These are phyloP conservation scores for Hyles lineata DNA, from an alignment of 2,888 invertebrate genomes.

Conservation along the genomic window DNA sequence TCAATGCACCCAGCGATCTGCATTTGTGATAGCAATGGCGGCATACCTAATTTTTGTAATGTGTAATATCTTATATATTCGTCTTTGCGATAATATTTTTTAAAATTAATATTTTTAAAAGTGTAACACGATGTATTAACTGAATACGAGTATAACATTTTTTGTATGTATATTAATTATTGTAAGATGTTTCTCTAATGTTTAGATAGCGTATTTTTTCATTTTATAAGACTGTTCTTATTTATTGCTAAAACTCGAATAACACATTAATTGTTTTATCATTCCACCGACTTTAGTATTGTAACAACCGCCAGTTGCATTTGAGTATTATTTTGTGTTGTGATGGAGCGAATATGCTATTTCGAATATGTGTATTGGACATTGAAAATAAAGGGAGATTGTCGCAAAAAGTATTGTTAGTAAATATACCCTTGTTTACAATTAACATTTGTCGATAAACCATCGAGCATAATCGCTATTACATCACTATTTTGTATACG, in stretches of 20 bases:
- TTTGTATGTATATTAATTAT: constrained; percentile 39
- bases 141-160: constrained; percentile 57
- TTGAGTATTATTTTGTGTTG: constrained; percentile 66
- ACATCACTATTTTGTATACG: constrained; percentile 22
- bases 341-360: constrained; percentile 19
- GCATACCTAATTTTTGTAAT: constrained; percentile 50
- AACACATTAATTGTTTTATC: constrained; percentile 54
- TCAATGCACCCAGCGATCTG: constrained; percentile 35
- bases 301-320: constrained; percentile 66
- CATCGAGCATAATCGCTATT: neutral
- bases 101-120: constrained; percentile 55
- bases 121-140: constrained; percentile 33
- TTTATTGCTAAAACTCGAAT: constrained; percentile 73
- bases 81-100: constrained; percentile 55
- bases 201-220: constrained; percentile 62
- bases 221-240: constrained; percentile 78
- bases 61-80: constrained; percentile 47
- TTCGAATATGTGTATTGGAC: neutral
- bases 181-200: constrained; percentile 64
- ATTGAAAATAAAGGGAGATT: neutral
- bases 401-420: neutral
- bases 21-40: constrained; percentile 51
- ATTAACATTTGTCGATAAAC: neutral
- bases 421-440: neutral
- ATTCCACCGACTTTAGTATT: constrained; percentile 82